phyloP scores from a whole-genome alignment of 2,113 vertebrate species.

The Mastomys natalensis region DNA sequence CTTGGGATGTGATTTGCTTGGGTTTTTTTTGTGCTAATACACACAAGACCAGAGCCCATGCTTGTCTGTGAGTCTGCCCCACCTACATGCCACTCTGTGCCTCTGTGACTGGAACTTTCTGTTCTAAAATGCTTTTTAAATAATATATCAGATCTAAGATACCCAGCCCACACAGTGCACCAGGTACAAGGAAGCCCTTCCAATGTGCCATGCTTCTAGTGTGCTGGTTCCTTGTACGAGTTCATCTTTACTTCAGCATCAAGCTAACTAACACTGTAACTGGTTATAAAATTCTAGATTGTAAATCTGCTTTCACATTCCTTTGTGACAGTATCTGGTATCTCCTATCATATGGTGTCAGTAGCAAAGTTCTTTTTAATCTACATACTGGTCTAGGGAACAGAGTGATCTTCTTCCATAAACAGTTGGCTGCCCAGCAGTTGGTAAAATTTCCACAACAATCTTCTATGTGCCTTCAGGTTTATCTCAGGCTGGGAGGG shows the following conservation, averaged over 20 bases:
- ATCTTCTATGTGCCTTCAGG: neutral
- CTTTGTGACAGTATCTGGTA: neutral
- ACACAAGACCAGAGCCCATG: neutral
- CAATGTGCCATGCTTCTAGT: neutral
- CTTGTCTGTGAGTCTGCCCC: neutral
- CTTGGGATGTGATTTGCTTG: neutral
- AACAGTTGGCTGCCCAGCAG: neutral
- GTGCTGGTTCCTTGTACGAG: neutral
- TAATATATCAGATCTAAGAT: neutral
- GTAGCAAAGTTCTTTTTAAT: neutral
- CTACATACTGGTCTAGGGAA: neutral
- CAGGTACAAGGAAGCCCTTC: neutral
- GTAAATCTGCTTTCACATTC: neutral
- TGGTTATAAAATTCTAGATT: neutral
- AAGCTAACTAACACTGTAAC: neutral
- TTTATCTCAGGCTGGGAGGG: too few species aligned
- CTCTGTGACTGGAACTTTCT: neutral
- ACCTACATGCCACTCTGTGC: neutral
- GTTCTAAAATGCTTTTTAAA: neutral
- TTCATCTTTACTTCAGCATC: neutral
- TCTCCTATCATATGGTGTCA: neutral
- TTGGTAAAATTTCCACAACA: neutral
- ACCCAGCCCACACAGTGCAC: neutral
- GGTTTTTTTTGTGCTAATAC: too few species aligned
- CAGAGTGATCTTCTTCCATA: neutral